Evolutionary conservation across 2,113 vertebrate genomes (phyloP).

Genomic region (Dromiciops gliroides): DNA sequence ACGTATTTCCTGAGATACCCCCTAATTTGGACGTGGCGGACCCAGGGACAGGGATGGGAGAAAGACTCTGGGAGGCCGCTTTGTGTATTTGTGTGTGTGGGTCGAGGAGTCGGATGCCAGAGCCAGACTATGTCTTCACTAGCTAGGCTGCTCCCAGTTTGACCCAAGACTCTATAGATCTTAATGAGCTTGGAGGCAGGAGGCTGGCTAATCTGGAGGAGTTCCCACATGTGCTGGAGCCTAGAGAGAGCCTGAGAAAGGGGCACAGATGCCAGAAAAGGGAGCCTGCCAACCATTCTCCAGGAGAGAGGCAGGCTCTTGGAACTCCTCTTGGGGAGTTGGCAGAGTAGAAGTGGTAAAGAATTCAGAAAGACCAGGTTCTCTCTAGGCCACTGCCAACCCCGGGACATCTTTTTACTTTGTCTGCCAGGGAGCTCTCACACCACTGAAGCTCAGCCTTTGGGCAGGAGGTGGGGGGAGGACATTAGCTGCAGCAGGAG

Average conservation of each 20-base stretch:
- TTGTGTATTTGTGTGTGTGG: not conserved
- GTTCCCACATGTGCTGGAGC: not conserved
- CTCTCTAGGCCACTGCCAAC: not conserved
- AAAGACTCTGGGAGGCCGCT: not conserved
- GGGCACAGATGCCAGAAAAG: not conserved
- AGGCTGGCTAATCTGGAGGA: not conserved
- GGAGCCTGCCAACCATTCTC: not conserved
- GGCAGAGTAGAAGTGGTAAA: not conserved
- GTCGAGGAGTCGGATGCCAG: not conserved
- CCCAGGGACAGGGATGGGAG: not conserved
- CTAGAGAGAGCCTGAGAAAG: not conserved
- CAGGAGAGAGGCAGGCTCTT: not conserved
- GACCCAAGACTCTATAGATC: not conserved
- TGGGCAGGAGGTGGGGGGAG: not conserved
- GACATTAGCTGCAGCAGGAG: not conserved
- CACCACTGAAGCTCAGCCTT: not conserved
- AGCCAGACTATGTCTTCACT: not conserved
- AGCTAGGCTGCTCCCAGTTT: not conserved
- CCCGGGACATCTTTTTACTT: not conserved
- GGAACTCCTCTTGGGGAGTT: not conserved
- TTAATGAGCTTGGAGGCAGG: not conserved
- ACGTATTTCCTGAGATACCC: not conserved
- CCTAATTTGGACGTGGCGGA: not conserved
- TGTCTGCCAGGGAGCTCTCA: slow-evolving; percentile 1
- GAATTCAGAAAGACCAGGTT: not conserved